A percentile compares a stretch with the other conserved stretches of the same genome.
phyloP scores from a whole-genome alignment of 1,140 invertebrate genomes.

The Leptinotarsa undecemlineata region DNA sequence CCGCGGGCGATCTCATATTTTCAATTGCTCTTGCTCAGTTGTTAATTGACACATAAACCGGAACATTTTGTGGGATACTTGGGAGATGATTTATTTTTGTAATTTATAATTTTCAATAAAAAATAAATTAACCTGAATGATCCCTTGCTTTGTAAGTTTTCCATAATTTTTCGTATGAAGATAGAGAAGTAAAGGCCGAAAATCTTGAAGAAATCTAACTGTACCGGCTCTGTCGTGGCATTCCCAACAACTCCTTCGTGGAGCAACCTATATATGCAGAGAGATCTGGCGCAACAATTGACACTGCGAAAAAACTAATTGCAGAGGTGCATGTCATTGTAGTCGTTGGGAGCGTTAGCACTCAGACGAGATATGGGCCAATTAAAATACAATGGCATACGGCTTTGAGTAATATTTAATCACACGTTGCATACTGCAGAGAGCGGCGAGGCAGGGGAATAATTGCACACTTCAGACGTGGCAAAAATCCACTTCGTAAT shows the following conservation, averaged over 20 bases:
- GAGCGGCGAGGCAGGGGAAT: slow-evolving; percentile 10
- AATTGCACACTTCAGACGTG: slow-evolving; percentile 9
- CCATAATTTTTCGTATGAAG: too few relatives aligned
- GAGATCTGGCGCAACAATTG: slow-evolving; percentile 1
- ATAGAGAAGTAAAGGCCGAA: too few relatives aligned
- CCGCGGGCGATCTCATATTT: too few relatives aligned
- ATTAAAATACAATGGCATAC: slow-evolving; percentile 21
- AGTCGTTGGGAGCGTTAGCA: neutral
- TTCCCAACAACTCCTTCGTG: neutral
- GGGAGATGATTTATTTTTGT: too few relatives aligned
- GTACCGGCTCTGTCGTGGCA: neutral
- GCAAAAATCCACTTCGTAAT: slow-evolving; percentile 15
- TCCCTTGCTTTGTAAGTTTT: too few relatives aligned
- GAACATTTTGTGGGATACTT: too few relatives aligned
- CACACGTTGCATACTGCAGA: slow-evolving; percentile 26
- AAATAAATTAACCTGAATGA: too few relatives aligned
- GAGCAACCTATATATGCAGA: neutral
- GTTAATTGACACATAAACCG: too few relatives aligned
- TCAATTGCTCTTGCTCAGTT: too few relatives aligned
- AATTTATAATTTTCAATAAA: too few relatives aligned
- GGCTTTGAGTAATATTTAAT: slow-evolving; percentile 34
- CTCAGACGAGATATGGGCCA: slow-evolving; percentile 8
- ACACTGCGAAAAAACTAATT: slow-evolving; percentile 1
- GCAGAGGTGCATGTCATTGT: slow-evolving; percentile 5
- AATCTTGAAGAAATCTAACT: too few relatives aligned